These are phyloP conservation scores for Siniperca chuatsi DNA, from an alignment of 2,113 vertebrate species.

Conservation along the genomic window DNA sequence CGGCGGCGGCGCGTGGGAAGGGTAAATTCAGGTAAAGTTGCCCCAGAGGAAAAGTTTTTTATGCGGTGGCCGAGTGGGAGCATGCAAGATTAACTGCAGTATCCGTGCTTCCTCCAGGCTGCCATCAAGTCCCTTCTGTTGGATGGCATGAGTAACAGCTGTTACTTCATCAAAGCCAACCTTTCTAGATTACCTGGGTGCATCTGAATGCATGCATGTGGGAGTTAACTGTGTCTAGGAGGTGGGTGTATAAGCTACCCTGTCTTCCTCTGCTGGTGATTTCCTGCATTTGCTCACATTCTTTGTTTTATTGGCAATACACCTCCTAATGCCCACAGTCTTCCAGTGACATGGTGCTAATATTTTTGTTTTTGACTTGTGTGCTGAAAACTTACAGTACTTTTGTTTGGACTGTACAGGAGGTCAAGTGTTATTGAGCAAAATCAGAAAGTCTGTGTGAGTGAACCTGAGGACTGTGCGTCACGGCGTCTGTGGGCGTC, in stretches of 20 bases:
- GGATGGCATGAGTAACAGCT: slow-evolving; percentile 50
- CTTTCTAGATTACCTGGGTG: slow-evolving; percentile 18
- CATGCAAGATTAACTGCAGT: slow-evolving; percentile 54
- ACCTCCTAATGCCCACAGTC: slow-evolving; percentile 9
- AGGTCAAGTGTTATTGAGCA: slow-evolving; percentile 46
- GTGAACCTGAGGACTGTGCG: slow-evolving; percentile 15
- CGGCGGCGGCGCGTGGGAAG: not conserved
- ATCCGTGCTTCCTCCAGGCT: slow-evolving; percentile 32
- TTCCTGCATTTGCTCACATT: not conserved
- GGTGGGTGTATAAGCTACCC: slow-evolving; percentile 1
- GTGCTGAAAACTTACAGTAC: not conserved
- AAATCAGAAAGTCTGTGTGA: slow-evolving; percentile 17
- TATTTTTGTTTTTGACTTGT: slow-evolving; percentile 5
- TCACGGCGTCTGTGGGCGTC: slow-evolving; percentile 20
- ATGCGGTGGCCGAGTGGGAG: slow-evolving; percentile 49
- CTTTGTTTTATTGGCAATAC: slow-evolving; percentile 11
- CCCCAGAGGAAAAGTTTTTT: slow-evolving; percentile 54
- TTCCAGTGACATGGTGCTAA: slow-evolving; percentile 12
- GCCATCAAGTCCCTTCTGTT: slow-evolving; percentile 56
- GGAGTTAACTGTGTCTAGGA: slow-evolving; percentile 17
- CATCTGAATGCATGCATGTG: not conserved
- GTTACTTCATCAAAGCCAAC: slow-evolving; percentile 49
- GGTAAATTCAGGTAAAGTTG: slow-evolving; percentile 54
- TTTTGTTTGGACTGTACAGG: slow-evolving; percentile 1
- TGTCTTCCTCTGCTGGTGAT: not conserved